A percentile compares a stretch with the other conserved stretches of the same genome.
phyloP scores from a whole-genome alignment of 1,140 invertebrate species.

The Eufriesea mexicana region DNA sequence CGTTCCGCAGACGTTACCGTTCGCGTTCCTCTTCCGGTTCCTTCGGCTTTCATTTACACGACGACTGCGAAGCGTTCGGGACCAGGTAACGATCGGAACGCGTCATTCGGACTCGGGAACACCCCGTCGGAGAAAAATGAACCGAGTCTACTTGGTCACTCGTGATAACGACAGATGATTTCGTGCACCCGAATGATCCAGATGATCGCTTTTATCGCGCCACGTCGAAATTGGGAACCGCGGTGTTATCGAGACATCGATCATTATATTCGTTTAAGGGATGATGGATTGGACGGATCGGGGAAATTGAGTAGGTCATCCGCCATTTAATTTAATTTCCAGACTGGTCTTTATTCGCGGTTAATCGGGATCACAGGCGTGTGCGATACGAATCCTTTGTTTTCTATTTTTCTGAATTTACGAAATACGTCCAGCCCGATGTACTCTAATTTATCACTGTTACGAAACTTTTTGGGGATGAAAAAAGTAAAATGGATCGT shows the following conservation, averaged over 20 bases:
- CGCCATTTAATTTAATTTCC: not conserved
- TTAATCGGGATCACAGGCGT: not conserved
- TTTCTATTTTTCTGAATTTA: not conserved
- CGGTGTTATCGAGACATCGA: not conserved
- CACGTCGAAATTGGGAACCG: not conserved
- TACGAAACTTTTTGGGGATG: too few species aligned
- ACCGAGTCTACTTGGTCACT: not conserved
- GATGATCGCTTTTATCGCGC: not conserved
- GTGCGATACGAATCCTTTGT: too few species aligned
- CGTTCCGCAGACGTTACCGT: constrained; percentile 67
- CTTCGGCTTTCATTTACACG: constrained; percentile 60
- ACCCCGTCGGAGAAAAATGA: not conserved
- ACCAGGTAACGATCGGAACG: constrained; percentile 12
- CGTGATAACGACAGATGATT: not conserved
- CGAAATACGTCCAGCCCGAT: too few species aligned
- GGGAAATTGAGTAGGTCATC: not conserved
- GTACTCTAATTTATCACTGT: too few species aligned
- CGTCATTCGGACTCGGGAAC: not conserved
- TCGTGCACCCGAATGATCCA: too few species aligned
- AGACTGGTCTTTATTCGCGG: not conserved
- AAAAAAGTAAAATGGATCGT: too few species aligned
- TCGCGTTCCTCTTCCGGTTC: constrained; percentile 62
- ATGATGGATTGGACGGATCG: not conserved
- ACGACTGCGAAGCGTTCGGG: not conserved
- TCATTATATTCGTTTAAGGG: not conserved